A percentile compares a stretch with the other conserved stretches of the same genome.
These are phyloP conservation scores for Dromius quadrimaculatus DNA, from an alignment of 2,888 invertebrate genomes.

Conservation along the genomic window DNA sequence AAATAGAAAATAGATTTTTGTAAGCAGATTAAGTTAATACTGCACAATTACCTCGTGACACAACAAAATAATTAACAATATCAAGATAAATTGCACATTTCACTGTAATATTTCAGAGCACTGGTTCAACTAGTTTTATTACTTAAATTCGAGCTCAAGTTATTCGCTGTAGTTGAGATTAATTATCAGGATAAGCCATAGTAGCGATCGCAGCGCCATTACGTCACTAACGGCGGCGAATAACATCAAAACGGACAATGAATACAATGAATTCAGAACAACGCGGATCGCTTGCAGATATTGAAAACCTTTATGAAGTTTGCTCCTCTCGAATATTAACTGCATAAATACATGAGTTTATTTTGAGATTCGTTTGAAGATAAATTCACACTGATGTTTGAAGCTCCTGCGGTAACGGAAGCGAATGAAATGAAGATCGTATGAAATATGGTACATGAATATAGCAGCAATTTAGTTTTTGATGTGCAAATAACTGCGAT, in stretches of 20 bases:
- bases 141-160: not conserved
- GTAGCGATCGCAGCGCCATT: not conserved
- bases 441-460: conserved; percentile 36
- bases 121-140: too few relatives aligned
- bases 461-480: conserved; percentile 32
- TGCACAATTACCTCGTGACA: too few relatives aligned
- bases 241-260: not conserved
- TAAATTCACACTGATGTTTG: conserved; percentile 39
- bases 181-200: too few relatives aligned
- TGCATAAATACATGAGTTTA: conserved; percentile 50
- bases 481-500: conserved; percentile 21
- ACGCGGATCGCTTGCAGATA: conserved; percentile 1
- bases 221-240: not conserved
- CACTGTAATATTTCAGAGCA: too few relatives aligned
- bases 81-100: too few relatives aligned
- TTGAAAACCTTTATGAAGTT: conserved; percentile 46
- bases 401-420: not conserved
- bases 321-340: conserved; percentile 43
- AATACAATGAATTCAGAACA: conserved; percentile 37
- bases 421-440: conserved; percentile 12
- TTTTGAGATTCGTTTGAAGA: conserved; percentile 41
- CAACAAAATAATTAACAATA: too few relatives aligned
- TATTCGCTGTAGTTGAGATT: not conserved
- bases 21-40: too few relatives aligned
- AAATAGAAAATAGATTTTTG: too few relatives aligned